Conservation (phyloP, 2,797 vertebrate species). For the Rhinophrynus dorsalis region DNA sequence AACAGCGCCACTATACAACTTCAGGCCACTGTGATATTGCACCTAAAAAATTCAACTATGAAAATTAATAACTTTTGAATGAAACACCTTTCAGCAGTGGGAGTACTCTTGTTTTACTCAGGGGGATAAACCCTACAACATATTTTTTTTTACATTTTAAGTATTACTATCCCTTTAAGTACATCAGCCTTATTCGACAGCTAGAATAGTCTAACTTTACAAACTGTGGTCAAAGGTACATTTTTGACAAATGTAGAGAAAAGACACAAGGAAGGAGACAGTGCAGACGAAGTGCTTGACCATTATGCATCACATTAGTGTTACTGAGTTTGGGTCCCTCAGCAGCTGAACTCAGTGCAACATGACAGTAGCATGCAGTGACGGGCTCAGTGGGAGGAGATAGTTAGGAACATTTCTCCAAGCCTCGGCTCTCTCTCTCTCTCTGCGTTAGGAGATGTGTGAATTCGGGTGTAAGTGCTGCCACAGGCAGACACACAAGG, state of each 20-base stretch:
- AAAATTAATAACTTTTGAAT: no score
- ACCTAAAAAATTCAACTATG: no score
- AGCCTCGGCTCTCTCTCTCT: slow-evolving; percentile 31
- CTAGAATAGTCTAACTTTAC: no score
- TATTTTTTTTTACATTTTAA: no score
- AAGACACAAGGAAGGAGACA: neutral
- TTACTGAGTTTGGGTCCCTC: slow-evolving; percentile 4
- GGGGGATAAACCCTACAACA: no score
- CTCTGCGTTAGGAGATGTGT: slow-evolving; percentile 45
- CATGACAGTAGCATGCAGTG: slow-evolving; percentile 25
- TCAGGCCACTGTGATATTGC: no score
- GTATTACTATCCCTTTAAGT: no score
- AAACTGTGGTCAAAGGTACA: no score
- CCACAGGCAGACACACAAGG: slow-evolving; percentile 49
- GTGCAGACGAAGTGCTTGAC: neutral
- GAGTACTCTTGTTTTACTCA: no score
- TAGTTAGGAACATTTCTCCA: slow-evolving; percentile 47
- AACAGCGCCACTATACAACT: no score
- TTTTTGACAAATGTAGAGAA: neutral
- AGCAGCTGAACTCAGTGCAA: slow-evolving; percentile 41
- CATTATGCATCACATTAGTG: neutral
- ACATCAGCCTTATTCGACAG: no score
- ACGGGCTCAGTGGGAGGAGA: slow-evolving; percentile 61
- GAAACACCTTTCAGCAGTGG: no score
- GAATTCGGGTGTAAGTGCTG: slow-evolving; percentile 51